Conservation (phyloP, 2,888 invertebrate species). For the Caenorhabditis becei region DNA sequence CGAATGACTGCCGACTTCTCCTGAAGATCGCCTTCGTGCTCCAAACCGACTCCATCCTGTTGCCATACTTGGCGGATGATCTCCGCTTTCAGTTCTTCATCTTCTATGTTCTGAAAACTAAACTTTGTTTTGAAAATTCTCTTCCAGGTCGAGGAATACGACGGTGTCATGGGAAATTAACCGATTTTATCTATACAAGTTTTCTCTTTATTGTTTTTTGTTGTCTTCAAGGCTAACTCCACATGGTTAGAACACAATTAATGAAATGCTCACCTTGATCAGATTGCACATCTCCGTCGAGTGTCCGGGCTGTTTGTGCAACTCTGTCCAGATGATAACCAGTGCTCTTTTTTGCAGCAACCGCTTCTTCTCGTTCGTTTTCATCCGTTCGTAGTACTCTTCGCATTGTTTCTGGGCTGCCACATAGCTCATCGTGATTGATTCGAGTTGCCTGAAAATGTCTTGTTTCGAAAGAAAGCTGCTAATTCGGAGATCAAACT, state of each 20-base stretch:
- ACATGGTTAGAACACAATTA: no score
- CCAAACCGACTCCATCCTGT: slow-evolving; percentile 30
- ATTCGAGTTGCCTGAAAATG: slow-evolving; percentile 50
- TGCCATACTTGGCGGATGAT: slow-evolving; percentile 31
- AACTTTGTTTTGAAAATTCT: neutral
- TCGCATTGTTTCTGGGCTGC: slow-evolving; percentile 6
- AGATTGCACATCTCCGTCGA: slow-evolving; percentile 25
- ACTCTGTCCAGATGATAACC: slow-evolving; percentile 30
- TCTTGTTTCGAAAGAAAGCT: neutral
- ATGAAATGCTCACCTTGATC: slow-evolving; percentile 26
- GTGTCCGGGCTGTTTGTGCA: slow-evolving; percentile 15
- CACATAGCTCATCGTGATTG: slow-evolving; percentile 46
- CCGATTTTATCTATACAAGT: no score
- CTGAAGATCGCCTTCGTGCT: slow-evolving; percentile 28
- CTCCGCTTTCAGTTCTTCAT: slow-evolving; percentile 37
- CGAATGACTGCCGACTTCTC: slow-evolving; percentile 17
- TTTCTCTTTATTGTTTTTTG: no score
- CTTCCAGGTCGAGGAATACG: no score
- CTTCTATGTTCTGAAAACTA: slow-evolving; percentile 27
- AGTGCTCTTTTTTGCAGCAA: slow-evolving; percentile 43
- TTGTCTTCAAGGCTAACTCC: no score
- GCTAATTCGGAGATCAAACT: neutral
- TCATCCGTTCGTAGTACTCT: slow-evolving; percentile 37
- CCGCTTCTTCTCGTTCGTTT: slow-evolving; percentile 16
- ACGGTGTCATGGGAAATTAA: no score